Evolutionary conservation across 2,113 vertebrate species (phyloP).

Genomic region (Nannobrachium achirus): DNA sequence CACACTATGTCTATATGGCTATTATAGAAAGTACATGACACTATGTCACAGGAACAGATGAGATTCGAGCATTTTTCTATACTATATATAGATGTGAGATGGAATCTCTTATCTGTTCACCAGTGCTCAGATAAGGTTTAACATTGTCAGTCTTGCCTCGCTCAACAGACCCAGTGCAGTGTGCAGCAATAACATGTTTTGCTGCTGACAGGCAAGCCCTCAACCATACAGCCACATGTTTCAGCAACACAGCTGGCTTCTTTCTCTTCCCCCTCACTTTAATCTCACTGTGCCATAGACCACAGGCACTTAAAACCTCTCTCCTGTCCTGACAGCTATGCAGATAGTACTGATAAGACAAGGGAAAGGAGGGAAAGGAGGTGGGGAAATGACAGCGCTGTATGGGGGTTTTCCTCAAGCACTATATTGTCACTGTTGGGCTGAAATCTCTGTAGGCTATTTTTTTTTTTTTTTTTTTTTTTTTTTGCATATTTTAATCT

Average conservation of each 20-base stretch:
- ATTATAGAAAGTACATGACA: neutral
- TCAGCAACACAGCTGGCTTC: constrained; percentile 56
- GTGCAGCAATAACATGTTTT: constrained; percentile 41
- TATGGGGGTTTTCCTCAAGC: constrained; percentile 19
- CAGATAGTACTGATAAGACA: constrained; percentile 44
- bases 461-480: too few relatives aligned
- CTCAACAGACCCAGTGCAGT: constrained; percentile 42
- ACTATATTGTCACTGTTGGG: too few relatives aligned
- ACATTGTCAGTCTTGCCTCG: constrained; percentile 6
- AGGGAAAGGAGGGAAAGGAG: constrained; percentile 26
- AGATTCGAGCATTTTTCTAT: constrained; percentile 3
- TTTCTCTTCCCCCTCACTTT: constrained; percentile 38
- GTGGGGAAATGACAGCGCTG: constrained; percentile 17
- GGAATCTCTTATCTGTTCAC: neutral
- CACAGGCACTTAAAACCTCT: constrained; percentile 43
- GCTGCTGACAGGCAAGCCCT: constrained; percentile 55
- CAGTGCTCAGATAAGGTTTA: neutral
- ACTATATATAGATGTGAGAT: neutral
- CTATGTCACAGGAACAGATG: constrained; percentile 1
- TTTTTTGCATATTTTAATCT: too few relatives aligned
- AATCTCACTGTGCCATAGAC: constrained; percentile 52
- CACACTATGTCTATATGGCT: neutral
- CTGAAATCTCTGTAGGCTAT: too few relatives aligned
- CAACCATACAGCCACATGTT: constrained; percentile 52
- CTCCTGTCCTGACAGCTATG: constrained; percentile 40